These are phyloP conservation scores for Phalangium opilio DNA, from an alignment of 2,888 invertebrate genomes.

Conservation along the genomic window DNA sequence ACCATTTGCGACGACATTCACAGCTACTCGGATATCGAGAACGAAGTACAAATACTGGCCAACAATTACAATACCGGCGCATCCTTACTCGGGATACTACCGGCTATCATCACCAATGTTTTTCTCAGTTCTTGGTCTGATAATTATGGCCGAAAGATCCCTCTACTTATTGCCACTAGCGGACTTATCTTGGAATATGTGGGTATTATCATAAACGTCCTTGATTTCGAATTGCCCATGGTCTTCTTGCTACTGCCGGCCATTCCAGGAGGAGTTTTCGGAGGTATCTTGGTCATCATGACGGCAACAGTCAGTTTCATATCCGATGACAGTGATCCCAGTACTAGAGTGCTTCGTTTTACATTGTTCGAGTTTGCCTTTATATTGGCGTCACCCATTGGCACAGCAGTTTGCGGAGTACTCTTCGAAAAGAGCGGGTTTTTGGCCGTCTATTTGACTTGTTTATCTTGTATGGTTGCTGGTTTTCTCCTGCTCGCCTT, in stretches of 20 bases:
- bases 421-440: too few species aligned
- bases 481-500: too few species aligned
- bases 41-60: background rate
- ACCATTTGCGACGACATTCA: background rate
- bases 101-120: background rate
- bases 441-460: too few species aligned
- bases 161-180: constrained; percentile 5
- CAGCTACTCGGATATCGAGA: background rate
- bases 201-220: constrained; percentile 2
- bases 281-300: constrained; percentile 10
- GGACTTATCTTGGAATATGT: constrained; percentile 8
- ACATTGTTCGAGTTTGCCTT: constrained; percentile 8
- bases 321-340: constrained; percentile 10
- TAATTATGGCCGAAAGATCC: constrained; percentile 14
- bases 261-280: constrained; percentile 7
- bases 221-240: constrained; percentile 5
- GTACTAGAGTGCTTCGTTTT: constrained; percentile 9
- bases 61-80: background rate
- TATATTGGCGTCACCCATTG: too few species aligned
- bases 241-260: constrained; percentile 5
- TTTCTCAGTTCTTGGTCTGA: constrained; percentile 14
- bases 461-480: too few species aligned
- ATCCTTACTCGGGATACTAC: background rate
- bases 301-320: constrained; percentile 14
- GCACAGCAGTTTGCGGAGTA: too few species aligned